Conservation (phyloP, 2,888 invertebrate genomes). For the Zeuzera pyrina region DNA sequence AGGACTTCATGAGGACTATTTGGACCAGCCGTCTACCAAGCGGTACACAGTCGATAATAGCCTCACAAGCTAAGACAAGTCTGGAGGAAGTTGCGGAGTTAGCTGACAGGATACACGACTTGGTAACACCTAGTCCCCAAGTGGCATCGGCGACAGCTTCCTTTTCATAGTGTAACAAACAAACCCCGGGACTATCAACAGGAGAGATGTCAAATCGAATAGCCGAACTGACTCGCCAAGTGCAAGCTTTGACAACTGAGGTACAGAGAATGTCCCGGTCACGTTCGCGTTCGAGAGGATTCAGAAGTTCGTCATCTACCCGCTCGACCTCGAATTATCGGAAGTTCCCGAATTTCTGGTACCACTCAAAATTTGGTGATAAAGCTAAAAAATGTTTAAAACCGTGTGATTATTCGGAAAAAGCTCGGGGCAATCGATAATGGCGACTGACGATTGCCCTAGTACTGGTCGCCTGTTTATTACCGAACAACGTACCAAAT, state of each 20-base stretch:
- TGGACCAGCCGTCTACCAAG: conserved; percentile 3
- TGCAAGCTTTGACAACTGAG: no score
- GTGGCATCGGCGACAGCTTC: no score
- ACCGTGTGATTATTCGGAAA: conserved; percentile 2
- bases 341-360: background rate
- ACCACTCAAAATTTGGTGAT: background rate
- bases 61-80: no score
- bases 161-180: no score
- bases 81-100: no score
- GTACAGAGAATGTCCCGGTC: no score
- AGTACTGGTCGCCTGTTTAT: conserved; percentile 5
- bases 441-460: conserved; percentile 6
- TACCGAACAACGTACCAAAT: conserved; percentile 4
- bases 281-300: background rate
- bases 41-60: no score
- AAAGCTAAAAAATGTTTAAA: background rate
- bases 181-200: no score
- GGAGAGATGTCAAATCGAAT: no score
- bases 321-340: background rate
- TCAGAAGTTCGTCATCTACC: background rate
- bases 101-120: no score
- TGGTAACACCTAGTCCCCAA: no score
- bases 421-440: conserved; percentile 6
- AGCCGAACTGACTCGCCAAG: no score
- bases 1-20: conserved; percentile 3